A percentile compares a stretch with the other conserved stretches of the same genome.
These are phyloP conservation scores for Formica selysi DNA, from an alignment of 1,140 invertebrate genomes.

Conservation along the genomic window DNA sequence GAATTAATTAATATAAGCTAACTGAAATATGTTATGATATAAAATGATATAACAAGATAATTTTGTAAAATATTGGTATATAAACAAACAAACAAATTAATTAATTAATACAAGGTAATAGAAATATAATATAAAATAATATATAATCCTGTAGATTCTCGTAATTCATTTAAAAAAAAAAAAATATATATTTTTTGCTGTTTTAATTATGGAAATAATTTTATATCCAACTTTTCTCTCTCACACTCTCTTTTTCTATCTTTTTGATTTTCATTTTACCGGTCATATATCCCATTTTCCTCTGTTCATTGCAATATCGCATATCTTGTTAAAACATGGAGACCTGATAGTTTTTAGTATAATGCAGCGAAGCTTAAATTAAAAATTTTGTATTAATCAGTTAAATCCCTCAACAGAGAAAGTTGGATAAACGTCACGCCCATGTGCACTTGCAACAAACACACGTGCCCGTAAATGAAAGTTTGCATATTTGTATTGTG, in stretches of 20 bases:
- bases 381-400: conserved; percentile 37
- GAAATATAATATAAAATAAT: neutral
- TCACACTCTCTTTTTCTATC: neutral
- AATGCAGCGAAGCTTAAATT: neutral
- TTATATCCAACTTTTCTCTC: neutral
- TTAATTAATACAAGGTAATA: too few relatives aligned
- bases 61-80: too few relatives aligned
- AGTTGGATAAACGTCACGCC: neutral
- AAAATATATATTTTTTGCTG: neutral
- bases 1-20: too few relatives aligned
- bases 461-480: conserved; percentile 26
- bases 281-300: neutral
- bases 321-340: conserved; percentile 3
- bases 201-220: conserved; percentile 19
- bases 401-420: conserved; percentile 1
- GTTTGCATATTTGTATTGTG: neutral
- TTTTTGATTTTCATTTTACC: neutral
- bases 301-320: neutral
- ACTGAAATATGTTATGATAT: too few relatives aligned
- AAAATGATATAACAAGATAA: too few relatives aligned
- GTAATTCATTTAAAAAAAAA: neutral
- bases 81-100: too few relatives aligned
- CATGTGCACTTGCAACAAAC: neutral
- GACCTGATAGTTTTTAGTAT: neutral
- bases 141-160: neutral